phyloP scores from a whole-genome alignment of 1,140 invertebrate genomes.

The Xylocopa sonorina region DNA sequence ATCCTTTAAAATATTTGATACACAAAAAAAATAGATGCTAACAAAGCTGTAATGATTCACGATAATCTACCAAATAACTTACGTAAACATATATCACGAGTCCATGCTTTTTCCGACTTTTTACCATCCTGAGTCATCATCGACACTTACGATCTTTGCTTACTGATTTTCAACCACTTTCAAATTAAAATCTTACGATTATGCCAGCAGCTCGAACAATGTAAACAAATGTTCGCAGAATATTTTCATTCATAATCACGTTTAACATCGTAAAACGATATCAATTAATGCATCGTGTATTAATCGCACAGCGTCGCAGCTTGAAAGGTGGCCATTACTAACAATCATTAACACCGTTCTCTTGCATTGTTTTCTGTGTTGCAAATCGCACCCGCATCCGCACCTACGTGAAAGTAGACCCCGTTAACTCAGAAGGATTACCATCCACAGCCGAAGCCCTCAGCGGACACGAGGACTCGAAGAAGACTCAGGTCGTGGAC shows the following conservation, averaged over 20 bases:
- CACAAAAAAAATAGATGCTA: too few species aligned
- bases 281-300: neutral
- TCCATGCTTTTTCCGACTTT: too few species aligned
- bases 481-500: conserved; percentile 58
- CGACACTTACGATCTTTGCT: neutral
- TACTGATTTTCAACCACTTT: neutral
- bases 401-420: conserved; percentile 67
- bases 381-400: conserved; percentile 60
- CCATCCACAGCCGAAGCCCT: conserved; percentile 79
- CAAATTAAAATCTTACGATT: neutral
- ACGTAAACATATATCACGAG: too few species aligned
- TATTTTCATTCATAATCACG: too few species aligned
- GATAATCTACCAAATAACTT: too few species aligned
- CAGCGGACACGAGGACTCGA: conserved; percentile 57
- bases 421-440: conserved; percentile 75
- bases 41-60: too few species aligned
- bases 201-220: too few species aligned
- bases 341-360: conserved; percentile 29
- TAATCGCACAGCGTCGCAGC: neutral
- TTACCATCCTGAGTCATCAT: too few species aligned
- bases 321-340: conserved; percentile 1
- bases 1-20: too few species aligned
- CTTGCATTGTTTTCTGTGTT: conserved; percentile 56
- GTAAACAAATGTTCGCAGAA: too few species aligned
- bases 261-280: too few species aligned